A percentile compares a stretch with the other conserved stretches of the same genome.
Conservation (phyloP, 2,888 invertebrate genomes). For the Halocaridina rubra region DNA sequence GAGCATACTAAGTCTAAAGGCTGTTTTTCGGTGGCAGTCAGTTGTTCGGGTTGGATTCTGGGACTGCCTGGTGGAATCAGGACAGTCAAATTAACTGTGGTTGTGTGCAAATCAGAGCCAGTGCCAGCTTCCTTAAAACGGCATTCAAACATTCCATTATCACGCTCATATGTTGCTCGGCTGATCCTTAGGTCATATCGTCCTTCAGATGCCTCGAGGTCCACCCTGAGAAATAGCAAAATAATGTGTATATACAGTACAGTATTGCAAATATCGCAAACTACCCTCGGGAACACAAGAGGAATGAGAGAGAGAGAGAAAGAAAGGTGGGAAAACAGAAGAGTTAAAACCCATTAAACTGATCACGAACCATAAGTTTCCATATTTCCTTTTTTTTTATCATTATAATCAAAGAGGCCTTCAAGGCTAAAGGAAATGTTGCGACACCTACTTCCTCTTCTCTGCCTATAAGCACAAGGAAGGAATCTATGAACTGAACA, state of each 20-base stretch:
- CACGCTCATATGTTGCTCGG: constrained; percentile 89
- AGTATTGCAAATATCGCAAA: no score
- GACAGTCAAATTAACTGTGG: constrained; percentile 85
- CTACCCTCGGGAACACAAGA: not conserved
- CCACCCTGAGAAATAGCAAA: constrained; percentile 74
- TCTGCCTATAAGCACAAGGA: no score
- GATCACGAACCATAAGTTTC: no score
- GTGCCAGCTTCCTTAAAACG: constrained; percentile 79
- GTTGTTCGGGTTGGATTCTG: constrained; percentile 79
- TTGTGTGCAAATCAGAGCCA: constrained; percentile 85
- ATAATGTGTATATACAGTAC: no score
- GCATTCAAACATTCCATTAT: constrained; percentile 93
- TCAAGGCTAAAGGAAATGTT: no score
- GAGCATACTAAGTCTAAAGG: constrained; percentile 71
- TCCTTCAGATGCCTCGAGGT: constrained; percentile 82
- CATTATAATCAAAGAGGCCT: no score
- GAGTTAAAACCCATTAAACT: no score
- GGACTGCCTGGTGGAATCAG: constrained; percentile 87
- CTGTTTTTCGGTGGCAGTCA: constrained; percentile 80
- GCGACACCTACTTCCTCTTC: no score
- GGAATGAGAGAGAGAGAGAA: not conserved
- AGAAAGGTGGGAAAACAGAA: not conserved
- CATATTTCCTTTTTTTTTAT: no score
- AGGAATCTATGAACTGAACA: no score
- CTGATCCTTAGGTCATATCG: constrained; percentile 89